Evolutionary conservation across 2,888 invertebrate species (phyloP).

Genomic region (Fragum fragum): DNA sequence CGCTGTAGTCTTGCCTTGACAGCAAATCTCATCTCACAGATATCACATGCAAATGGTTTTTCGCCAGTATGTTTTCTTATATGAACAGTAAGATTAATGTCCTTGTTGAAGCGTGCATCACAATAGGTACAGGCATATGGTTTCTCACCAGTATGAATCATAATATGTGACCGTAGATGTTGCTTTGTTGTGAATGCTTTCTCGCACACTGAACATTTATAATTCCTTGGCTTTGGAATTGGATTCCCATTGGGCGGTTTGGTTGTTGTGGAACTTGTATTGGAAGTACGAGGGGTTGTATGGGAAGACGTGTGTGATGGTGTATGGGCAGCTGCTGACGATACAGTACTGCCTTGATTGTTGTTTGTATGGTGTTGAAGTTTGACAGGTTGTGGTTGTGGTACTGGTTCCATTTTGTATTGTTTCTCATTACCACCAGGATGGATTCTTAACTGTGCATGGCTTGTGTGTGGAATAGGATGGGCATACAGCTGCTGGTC

Average conservation of each 20-base stretch:
- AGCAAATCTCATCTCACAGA: conserved; percentile 9
- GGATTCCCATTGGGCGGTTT: not conserved
- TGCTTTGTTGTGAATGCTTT: conserved; percentile 38
- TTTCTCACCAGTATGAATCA: conserved; percentile 33
- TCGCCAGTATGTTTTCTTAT: not conserved
- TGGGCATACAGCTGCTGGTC: conserved; percentile 11
- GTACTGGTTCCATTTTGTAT: conserved; percentile 1
- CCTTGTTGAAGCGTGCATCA: conserved; percentile 1
- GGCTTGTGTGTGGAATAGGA: not conserved
- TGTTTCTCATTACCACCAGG: not conserved
- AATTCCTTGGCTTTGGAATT: not conserved
- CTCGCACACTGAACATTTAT: conserved; percentile 40
- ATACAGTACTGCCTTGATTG: not conserved
- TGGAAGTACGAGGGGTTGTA: not conserved
- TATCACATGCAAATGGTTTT: not conserved
- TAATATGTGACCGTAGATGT: conserved; percentile 41
- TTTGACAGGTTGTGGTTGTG: not conserved
- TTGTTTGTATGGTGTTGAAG: not conserved
- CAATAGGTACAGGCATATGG: not conserved
- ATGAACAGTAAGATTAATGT: not conserved
- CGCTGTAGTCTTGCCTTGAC: conserved; percentile 6
- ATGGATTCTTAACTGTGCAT: conserved; percentile 1
- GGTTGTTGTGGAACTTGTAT: not conserved
- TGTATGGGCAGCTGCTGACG: too few species aligned
- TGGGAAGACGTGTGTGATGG: not conserved